Percentiles rank a stretch among this genome's conserved stretches.
phyloP scores from a whole-genome alignment of 2,888 invertebrate genomes.

The Cosmia pyralina region DNA sequence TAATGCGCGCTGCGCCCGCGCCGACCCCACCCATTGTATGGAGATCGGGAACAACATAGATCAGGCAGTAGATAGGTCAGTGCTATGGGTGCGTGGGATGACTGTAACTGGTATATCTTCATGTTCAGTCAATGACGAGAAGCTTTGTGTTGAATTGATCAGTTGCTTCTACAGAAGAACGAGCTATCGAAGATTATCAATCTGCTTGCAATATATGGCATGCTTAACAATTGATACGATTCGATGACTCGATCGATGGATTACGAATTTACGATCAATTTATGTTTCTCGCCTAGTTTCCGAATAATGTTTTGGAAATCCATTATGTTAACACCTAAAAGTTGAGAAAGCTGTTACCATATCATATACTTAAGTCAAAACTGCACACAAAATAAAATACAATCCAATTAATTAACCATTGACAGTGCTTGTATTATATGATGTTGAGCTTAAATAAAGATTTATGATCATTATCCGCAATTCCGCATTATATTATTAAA shows the following conservation, averaged over 20 bases:
- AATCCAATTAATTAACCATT: not conserved
- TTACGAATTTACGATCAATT: not conserved
- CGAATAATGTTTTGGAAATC: not conserved
- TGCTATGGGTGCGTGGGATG: conserved; percentile 28
- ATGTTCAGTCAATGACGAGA: conserved; percentile 2
- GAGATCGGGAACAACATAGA: conserved; percentile 71
- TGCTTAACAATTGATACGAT: not conserved
- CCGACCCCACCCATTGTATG: conserved; percentile 79
- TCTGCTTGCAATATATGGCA: not conserved
- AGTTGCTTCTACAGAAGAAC: not conserved
- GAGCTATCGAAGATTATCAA: not conserved
- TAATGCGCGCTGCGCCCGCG: conserved; percentile 67
- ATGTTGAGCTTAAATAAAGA: too few species aligned
- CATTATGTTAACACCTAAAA: too few species aligned
- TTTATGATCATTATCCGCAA: too few species aligned
- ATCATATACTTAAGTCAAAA: not conserved
- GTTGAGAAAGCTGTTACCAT: not conserved
- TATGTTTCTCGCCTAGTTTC: not conserved
- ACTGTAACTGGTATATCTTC: conserved; percentile 1
- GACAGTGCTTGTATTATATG: too few species aligned
- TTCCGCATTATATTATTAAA: too few species aligned
- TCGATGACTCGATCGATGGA: not conserved
- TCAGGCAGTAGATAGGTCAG: conserved; percentile 50
- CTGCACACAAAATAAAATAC: not conserved
- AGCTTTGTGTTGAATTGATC: conserved; percentile 17